Evolutionary conservation across 2,888 invertebrate species (phyloP).

Genomic region (Patella pellucida): DNA sequence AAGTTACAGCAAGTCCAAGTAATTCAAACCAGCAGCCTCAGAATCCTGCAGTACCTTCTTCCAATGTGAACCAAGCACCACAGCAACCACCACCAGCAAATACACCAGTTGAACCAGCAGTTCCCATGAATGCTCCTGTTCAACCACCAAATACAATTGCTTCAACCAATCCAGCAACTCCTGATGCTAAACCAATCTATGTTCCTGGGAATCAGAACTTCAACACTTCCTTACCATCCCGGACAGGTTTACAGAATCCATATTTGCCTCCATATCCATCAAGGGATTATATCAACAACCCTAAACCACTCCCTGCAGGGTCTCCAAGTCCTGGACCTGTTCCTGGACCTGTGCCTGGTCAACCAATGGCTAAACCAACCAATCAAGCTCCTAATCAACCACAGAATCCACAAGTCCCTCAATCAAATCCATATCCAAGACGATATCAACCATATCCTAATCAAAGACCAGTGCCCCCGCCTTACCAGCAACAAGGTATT

Average conservation of each 20-base stretch:
- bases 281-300: no score
- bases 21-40: no score
- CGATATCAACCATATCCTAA: neutral
- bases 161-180: neutral
- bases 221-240: no score
- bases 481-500: no score
- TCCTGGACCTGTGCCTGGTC: no score
- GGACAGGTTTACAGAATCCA: no score
- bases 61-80: neutral
- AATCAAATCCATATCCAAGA: neutral
- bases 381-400: neutral
- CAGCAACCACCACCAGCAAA: neutral
- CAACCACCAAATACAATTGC: neutral
- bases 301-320: no score
- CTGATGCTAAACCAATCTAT: neutral
- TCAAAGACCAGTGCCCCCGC: neutral
- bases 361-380: neutral
- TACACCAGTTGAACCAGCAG: slow-evolving; percentile 12
- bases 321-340: no score
- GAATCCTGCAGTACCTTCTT: no score
- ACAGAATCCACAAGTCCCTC: neutral
- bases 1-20: no score
- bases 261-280: no score
- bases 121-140: neutral
- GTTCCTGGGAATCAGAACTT: no score